phyloP scores from a whole-genome alignment of 2,797 vertebrate genomes.

The Sebastes kiyomatsui region DNA sequence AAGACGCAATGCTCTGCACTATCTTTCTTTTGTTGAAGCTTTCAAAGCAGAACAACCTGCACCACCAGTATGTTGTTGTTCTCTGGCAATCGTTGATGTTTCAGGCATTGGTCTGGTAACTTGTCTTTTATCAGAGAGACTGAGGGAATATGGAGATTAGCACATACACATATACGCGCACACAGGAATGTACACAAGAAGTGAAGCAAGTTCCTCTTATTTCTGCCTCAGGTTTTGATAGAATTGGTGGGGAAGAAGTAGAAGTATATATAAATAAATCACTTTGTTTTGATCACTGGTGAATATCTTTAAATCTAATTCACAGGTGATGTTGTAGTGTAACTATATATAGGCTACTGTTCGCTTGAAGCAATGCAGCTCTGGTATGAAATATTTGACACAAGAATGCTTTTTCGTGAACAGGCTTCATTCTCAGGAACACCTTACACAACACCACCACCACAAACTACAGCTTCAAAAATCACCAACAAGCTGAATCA shows the following conservation, averaged over 20 bases:
- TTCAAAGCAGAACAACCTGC: background rate
- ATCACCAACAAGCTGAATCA: conserved; percentile 15
- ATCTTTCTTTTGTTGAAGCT: background rate
- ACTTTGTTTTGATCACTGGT: background rate
- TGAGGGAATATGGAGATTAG: background rate
- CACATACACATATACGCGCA: background rate
- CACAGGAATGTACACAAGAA: background rate
- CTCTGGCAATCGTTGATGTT: background rate
- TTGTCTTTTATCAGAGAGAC: background rate
- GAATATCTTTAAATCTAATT: background rate
- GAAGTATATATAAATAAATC: background rate
- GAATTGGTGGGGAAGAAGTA: background rate
- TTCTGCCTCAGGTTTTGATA: background rate
- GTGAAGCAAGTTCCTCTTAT: background rate
- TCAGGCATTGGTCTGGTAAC: background rate
- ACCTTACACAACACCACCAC: background rate
- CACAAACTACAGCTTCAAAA: conserved; percentile 7
- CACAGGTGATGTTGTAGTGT: background rate
- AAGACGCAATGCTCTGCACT: background rate
- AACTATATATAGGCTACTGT: background rate
- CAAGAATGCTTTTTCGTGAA: background rate
- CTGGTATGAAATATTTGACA: background rate
- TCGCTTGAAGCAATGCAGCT: background rate
- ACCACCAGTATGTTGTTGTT: background rate
- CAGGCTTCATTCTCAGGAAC: background rate